Conservation (phyloP, 2,113 vertebrate genomes). For the Python bivittatus region DNA sequence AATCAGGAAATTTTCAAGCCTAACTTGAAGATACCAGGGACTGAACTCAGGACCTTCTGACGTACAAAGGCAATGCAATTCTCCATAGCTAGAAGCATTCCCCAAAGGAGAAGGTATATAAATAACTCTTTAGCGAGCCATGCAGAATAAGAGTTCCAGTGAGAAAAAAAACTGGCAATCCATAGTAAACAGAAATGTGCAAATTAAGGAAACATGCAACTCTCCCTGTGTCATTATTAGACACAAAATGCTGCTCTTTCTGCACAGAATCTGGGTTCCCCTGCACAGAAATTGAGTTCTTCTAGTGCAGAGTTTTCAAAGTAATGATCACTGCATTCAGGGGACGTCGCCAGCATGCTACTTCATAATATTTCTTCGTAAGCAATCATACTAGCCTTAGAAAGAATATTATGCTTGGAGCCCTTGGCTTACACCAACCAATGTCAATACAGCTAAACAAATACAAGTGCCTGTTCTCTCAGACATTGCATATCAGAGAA, state of each 20-base stretch:
- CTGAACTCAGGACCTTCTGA: not conserved
- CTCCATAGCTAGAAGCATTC: not conserved
- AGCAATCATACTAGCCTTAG: too few species aligned
- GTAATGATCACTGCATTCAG: not conserved
- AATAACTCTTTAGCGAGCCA: not conserved
- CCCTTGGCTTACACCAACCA: not conserved
- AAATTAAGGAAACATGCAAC: not conserved
- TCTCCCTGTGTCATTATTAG: not conserved
- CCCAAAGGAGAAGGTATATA: not conserved
- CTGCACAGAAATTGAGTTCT: not conserved
- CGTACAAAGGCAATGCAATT: not conserved
- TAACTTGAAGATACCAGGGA: not conserved
- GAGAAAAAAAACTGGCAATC: not conserved
- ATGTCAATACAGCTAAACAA: slow-evolving; percentile 3
- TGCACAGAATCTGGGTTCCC: not conserved
- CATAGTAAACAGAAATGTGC: not conserved
- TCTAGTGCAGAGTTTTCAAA: not conserved
- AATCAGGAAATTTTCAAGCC: not conserved
- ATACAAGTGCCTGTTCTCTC: not conserved
- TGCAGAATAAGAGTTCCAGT: not conserved
- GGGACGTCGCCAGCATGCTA: not conserved
- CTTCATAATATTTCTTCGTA: not conserved
- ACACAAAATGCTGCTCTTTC: not conserved
- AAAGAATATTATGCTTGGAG: not conserved
- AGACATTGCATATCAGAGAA: slow-evolving; percentile 36